phyloP scores from a whole-genome alignment of 2,888 invertebrate species.

The Acrocyrtus sp. region DNA sequence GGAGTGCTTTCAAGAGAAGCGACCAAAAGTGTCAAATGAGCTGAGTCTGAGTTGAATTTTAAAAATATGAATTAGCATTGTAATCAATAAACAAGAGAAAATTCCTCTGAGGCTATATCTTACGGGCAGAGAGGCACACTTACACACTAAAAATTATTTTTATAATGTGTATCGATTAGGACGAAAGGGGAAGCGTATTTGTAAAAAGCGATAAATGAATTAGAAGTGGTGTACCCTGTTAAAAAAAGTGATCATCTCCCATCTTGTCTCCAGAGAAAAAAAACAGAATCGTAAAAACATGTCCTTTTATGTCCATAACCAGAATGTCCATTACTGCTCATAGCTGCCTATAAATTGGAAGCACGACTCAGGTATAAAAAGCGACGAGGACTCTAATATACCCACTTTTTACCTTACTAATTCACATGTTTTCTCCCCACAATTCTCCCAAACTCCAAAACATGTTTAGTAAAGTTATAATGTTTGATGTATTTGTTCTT shows the following conservation, averaged over 20 bases:
- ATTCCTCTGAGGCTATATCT: no score
- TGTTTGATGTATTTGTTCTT: slow-evolving; percentile 28
- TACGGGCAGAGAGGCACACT: no score
- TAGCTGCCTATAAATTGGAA: slow-evolving; percentile 21
- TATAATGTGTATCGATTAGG: no score
- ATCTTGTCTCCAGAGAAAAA: neutral
- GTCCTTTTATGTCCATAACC: neutral
- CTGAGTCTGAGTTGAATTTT: no score
- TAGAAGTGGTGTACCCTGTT: no score
- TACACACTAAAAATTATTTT: no score
- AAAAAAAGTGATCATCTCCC: neutral
- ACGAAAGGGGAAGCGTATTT: no score
- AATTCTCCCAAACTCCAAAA: neutral
- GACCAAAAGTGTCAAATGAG: no score
- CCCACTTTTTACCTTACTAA: slow-evolving; percentile 24
- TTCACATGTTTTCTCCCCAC: slow-evolving; percentile 38
- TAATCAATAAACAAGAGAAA: no score
- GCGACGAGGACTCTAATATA: slow-evolving; percentile 9
- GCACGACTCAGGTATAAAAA: slow-evolving; percentile 23
- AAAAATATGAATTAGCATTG: no score
- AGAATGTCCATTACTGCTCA: neutral
- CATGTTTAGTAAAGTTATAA: slow-evolving; percentile 31
- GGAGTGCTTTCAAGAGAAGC: no score
- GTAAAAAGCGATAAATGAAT: neutral
- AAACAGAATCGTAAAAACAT: neutral